These are phyloP conservation scores for Shinisaurus crocodilurus DNA, from an alignment of 2,113 vertebrate genomes.

Conservation along the genomic window DNA sequence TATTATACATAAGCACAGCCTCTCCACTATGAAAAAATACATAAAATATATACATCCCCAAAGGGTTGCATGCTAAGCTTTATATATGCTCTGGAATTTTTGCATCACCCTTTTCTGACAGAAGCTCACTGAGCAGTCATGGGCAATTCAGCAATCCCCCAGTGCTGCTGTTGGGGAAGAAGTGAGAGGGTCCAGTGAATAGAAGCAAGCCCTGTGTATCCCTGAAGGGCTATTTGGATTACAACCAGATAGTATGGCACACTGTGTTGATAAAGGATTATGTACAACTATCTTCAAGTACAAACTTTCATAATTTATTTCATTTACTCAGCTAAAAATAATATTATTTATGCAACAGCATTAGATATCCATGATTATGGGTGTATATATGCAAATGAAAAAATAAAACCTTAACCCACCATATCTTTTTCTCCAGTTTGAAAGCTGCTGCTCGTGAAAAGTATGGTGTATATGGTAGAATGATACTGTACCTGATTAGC, in stretches of 20 bases:
- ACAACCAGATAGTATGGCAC: neutral
- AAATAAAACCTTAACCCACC: conserved; percentile 85
- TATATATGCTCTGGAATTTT: conserved; percentile 8
- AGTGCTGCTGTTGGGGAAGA: neutral
- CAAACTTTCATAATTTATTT: conserved; percentile 41
- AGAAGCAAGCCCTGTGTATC: neutral
- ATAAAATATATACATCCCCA: conserved; percentile 21
- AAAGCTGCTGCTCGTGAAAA: conserved; percentile 83
- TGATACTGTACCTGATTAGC: conserved; percentile 92
- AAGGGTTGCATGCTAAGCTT: too few species aligned
- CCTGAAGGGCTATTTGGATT: neutral
- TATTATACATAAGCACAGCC: conserved; percentile 43
- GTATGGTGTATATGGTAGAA: conserved; percentile 88
- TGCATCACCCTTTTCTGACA: conserved; percentile 28
- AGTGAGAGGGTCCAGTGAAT: neutral
- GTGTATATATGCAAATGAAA: conserved; percentile 82
- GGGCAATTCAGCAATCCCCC: neutral
- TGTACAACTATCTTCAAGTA: conserved; percentile 48
- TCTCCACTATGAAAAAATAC: conserved; percentile 38
- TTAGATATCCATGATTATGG: conserved; percentile 75
- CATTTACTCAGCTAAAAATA: conserved; percentile 61
- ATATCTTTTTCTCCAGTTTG: conserved; percentile 82
- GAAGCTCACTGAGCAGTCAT: neutral
- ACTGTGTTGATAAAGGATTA: neutral
- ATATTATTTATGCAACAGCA: conserved; percentile 40